phyloP scores from a whole-genome alignment of 2,888 invertebrate genomes.

The Mesochorus sp. region DNA sequence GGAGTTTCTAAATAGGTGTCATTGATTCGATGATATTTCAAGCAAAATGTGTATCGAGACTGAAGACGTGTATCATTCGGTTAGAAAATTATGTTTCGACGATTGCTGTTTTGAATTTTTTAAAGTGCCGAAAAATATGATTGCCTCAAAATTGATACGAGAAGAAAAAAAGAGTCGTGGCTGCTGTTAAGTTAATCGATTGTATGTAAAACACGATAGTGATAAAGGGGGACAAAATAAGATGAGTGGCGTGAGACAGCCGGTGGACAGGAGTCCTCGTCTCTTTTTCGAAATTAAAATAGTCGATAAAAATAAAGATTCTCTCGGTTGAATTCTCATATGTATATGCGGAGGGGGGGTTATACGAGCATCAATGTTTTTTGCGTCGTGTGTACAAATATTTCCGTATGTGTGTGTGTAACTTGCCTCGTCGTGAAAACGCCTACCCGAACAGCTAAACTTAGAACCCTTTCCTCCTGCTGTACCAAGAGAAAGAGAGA shows the following conservation, averaged over 20 bases:
- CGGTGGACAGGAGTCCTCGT: constrained; percentile 29
- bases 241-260: constrained; percentile 56
- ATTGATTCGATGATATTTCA: no score
- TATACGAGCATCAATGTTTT: constrained; percentile 34
- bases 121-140: no score
- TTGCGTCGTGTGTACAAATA: constrained; percentile 75
- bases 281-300: constrained; percentile 50
- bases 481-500: constrained; percentile 62
- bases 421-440: constrained; percentile 75
- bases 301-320: constrained; percentile 78
- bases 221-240: constrained; percentile 17
- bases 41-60: no score
- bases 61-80: no score
- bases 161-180: no score
- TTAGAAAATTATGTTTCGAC: no score
- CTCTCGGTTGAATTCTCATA: constrained; percentile 68
- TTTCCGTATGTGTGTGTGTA: constrained; percentile 73
- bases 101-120: no score
- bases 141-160: no score
- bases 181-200: no score
- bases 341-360: constrained; percentile 10
- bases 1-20: no score
- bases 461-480: constrained; percentile 78
- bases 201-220: neutral
- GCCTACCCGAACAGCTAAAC: constrained; percentile 80